Evolutionary conservation across 2,113 vertebrate species (phyloP).

Genomic region (Pogonocichla stellata): DNA sequence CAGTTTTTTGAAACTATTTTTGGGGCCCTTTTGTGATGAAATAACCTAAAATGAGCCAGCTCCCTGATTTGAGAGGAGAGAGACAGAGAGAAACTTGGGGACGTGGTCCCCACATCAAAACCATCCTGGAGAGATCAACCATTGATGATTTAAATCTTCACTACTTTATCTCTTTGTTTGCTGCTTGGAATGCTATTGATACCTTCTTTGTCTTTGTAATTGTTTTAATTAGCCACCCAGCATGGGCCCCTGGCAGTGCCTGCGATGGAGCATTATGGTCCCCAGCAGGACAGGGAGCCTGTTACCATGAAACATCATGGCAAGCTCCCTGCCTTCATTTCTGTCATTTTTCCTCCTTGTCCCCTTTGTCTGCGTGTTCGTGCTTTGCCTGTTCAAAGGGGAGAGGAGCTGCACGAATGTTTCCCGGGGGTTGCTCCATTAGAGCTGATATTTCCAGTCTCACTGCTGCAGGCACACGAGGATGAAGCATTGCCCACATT

Average conservation of each 20-base stretch:
- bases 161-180: constrained; percentile 80
- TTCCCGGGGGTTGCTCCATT: background rate
- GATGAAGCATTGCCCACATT: background rate
- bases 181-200: constrained; percentile 80
- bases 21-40: background rate
- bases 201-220: constrained; percentile 89
- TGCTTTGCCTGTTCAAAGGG: background rate
- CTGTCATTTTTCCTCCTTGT: background rate
- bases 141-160: constrained; percentile 73
- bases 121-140: constrained; percentile 46
- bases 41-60: background rate
- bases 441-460: background rate
- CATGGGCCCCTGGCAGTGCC: constrained; percentile 68
- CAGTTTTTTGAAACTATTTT: background rate
- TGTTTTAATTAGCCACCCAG: constrained; percentile 91
- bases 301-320: constrained; percentile 51
- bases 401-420: background rate
- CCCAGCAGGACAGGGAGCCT: constrained; percentile 64
- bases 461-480: background rate
- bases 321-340: constrained; percentile 46
- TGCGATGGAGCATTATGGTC: constrained; percentile 34
- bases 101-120: constrained; percentile 19
- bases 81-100: background rate
- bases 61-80: background rate
- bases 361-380: background rate